Evolutionary conservation across 2,113 vertebrate genomes (phyloP).

Genomic region (Anarrhichthys ocellatus): DNA sequence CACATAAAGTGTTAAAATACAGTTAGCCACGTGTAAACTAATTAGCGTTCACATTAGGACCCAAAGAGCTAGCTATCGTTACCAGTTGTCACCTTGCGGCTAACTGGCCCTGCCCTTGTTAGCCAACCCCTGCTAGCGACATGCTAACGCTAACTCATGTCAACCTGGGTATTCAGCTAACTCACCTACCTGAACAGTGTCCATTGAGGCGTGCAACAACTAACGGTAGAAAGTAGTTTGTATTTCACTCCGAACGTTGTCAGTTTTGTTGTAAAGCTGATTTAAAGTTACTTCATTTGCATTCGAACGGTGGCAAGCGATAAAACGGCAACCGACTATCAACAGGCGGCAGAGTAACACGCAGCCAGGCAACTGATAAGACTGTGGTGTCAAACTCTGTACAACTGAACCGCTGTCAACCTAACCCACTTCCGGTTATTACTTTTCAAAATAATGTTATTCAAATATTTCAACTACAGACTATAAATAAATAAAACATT

Average conservation of each 20-base stretch:
- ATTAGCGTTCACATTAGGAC: no score
- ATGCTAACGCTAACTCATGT: constrained; percentile 53
- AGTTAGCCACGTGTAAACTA: background rate
- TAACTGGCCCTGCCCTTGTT: constrained; percentile 63
- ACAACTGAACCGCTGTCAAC: background rate
- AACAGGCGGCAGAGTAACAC: background rate
- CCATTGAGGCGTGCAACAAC: constrained; percentile 45
- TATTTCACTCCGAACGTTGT: background rate
- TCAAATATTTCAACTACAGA: background rate
- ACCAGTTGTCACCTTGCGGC: constrained; percentile 53
- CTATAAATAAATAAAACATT: background rate
- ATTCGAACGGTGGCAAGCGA: background rate
- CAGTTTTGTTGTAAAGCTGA: background rate
- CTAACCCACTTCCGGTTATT: background rate
- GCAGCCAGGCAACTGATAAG: constrained; percentile 8
- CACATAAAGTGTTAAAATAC: background rate
- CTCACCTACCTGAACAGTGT: constrained; percentile 66
- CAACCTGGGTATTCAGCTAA: background rate
- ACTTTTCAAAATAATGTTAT: constrained; percentile 19
- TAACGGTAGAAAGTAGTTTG: background rate
- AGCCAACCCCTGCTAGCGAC: constrained; percentile 41
- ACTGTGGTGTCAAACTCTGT: constrained; percentile 29
- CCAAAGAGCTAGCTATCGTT: background rate
- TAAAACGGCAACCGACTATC: constrained; percentile 14
- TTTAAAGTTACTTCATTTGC: constrained; percentile 12